A percentile compares a stretch with the other conserved stretches of the same genome.
These are phyloP conservation scores for Perithous albicinctus DNA, from an alignment of 2,888 invertebrate species.

Conservation along the genomic window DNA sequence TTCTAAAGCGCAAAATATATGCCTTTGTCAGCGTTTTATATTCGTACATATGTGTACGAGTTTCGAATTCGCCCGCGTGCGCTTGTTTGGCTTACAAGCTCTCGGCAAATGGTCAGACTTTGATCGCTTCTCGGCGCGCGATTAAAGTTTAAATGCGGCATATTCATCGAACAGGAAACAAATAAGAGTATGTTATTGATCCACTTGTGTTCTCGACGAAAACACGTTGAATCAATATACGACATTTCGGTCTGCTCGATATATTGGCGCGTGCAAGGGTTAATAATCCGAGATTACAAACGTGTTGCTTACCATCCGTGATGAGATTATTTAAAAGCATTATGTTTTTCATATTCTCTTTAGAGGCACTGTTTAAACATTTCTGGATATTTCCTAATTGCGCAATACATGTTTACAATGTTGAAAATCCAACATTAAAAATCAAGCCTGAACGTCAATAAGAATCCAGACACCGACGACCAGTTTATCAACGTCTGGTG, in stretches of 20 bases:
- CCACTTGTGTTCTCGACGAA: neutral
- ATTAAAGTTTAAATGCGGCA: conserved; percentile 18
- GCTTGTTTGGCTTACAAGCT: neutral
- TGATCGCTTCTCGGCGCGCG: neutral
- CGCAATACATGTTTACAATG: neutral
- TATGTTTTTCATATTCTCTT: neutral
- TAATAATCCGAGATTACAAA: conserved; percentile 14
- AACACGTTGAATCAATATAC: conserved; percentile 34
- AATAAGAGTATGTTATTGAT: conserved; percentile 30
- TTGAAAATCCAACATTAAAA: neutral
- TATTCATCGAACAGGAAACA: conserved; percentile 13
- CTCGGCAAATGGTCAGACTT: conserved; percentile 12
- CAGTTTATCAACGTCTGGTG: too few relatives aligned
- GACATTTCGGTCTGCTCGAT: neutral
- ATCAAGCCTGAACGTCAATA: neutral
- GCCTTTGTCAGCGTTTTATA: neutral
- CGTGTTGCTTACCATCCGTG: neutral
- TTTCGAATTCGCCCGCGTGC: neutral
- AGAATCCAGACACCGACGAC: too few relatives aligned
- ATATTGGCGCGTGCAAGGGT: conserved; percentile 30
- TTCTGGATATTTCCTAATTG: neutral
- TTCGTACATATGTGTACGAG: neutral
- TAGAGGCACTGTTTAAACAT: neutral
- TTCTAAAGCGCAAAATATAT: neutral
- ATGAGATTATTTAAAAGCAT: neutral